Conservation (phyloP, 2,113 vertebrate genomes). For the Petrocephalus microphthalmus region DNA sequence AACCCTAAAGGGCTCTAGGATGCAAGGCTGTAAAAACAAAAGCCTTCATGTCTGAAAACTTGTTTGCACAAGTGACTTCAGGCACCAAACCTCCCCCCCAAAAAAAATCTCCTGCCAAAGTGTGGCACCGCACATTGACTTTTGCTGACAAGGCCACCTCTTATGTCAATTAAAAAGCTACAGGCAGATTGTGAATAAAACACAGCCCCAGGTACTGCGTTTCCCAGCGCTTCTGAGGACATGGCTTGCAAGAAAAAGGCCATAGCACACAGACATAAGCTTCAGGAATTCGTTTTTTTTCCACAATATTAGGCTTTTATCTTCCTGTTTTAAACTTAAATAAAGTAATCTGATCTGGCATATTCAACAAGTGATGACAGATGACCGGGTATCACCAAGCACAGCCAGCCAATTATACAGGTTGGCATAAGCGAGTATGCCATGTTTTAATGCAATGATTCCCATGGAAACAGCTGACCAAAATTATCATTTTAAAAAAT, state of each 20-base stretch:
- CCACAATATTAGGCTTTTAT: neutral
- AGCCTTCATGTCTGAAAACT: neutral
- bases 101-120: neutral
- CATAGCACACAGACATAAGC: neutral
- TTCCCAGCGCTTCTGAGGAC: neutral
- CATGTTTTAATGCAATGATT: neutral
- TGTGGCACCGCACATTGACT: neutral
- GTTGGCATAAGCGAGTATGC: neutral
- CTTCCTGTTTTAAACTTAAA: neutral
- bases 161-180: conserved; percentile 6
- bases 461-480: neutral
- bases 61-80: conserved; percentile 16
- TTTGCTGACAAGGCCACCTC: conserved; percentile 1
- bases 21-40: conserved; percentile 17
- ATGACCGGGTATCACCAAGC: neutral
- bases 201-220: neutral
- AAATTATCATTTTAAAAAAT: neutral
- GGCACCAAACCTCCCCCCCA: neutral
- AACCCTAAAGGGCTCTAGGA: conserved; percentile 14
- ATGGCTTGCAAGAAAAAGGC: neutral
- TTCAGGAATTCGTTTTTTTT: neutral
- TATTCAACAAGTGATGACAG: neutral
- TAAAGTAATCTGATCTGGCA: neutral
- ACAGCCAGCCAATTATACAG: neutral
- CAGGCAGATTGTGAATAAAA: neutral